A percentile compares a stretch with the other conserved stretches of the same genome.
Conservation (phyloP, 92 coral and sea anemone species). For the Phymanthus crucifer region DNA sequence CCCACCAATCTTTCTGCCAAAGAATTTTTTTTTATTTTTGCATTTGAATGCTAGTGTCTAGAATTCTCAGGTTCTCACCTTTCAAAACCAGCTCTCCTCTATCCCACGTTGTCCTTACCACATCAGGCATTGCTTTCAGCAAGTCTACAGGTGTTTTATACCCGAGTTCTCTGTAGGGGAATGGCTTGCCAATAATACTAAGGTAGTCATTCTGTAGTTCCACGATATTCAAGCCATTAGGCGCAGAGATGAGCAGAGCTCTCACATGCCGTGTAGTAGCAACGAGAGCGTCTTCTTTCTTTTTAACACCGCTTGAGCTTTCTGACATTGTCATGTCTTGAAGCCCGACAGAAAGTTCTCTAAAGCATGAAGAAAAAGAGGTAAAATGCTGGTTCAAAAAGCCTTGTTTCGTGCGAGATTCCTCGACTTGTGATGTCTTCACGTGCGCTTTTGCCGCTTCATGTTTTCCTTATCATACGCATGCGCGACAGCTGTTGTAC, state of each 20-base stretch:
- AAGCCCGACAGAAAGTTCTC: not conserved
- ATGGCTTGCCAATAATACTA: conserved; percentile 79
- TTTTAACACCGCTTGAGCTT: conserved; percentile 51
- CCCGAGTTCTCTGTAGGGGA: conserved; percentile 82
- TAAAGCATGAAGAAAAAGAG: conserved; percentile 6
- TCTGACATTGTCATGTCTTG: conserved; percentile 33
- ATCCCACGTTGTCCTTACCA: conserved; percentile 73
- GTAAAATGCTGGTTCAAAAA: not conserved
- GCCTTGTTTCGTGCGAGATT: not conserved
- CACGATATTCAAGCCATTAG: conserved; percentile 76
- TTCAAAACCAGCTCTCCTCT: conserved; percentile 74
- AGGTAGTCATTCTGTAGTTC: conserved; percentile 90
- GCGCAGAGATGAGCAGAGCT: conserved; percentile 93
- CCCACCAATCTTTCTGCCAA: too few relatives aligned
- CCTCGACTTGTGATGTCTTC: not conserved
- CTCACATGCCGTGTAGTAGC: conserved; percentile 77
- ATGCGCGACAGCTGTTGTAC: conserved; percentile 6
- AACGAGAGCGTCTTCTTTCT: conserved; percentile 41
- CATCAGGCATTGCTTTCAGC: conserved; percentile 91
- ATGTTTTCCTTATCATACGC: conserved; percentile 37
- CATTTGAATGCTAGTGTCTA: too few relatives aligned
- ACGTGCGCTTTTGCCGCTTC: conserved; percentile 31
- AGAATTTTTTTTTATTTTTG: too few relatives aligned
- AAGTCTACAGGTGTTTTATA: conserved; percentile 68
- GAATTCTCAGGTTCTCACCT: too few relatives aligned